These are phyloP conservation scores for Pachydiplax longipennis DNA, from an alignment of 2,888 invertebrate species.

Conservation along the genomic window DNA sequence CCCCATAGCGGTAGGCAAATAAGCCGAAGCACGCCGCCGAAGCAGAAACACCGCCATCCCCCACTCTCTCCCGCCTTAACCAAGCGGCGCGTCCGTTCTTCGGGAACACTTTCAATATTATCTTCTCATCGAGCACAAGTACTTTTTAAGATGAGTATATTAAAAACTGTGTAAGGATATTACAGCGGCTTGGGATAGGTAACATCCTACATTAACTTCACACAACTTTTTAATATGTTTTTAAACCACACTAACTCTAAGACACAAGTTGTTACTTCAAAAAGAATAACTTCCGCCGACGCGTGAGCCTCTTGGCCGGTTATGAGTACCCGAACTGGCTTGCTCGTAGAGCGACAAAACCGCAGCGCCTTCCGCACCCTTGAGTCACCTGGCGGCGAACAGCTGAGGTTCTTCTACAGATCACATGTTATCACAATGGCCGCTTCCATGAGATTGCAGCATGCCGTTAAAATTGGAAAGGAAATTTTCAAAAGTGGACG, in stretches of 20 bases:
- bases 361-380: slow-evolving; percentile 48
- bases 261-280: slow-evolving; percentile 10
- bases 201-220: slow-evolving; percentile 6
- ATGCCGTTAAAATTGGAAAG: slow-evolving; percentile 47
- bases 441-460: slow-evolving; percentile 47
- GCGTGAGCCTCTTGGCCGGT: slow-evolving; percentile 40
- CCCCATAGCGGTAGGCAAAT: slow-evolving; percentile 25
- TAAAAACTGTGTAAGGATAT: slow-evolving; percentile 5
- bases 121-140: slow-evolving; percentile 33
- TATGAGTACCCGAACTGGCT: slow-evolving; percentile 44
- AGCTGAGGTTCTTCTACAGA: slow-evolving; percentile 43
- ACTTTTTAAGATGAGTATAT: slow-evolving; percentile 18
- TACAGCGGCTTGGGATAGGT: not conserved
- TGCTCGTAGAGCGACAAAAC: slow-evolving; percentile 40
- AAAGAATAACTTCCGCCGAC: slow-evolving; percentile 35
- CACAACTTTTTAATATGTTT: slow-evolving; percentile 22
- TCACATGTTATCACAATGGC: slow-evolving; percentile 50
- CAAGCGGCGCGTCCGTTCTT: slow-evolving; percentile 37
- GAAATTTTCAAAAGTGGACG: slow-evolving; percentile 28
- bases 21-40: slow-evolving; percentile 36
- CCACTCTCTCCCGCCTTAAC: slow-evolving; percentile 18
- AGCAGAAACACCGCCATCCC: slow-evolving; percentile 37
- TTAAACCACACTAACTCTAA: not conserved
- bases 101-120: slow-evolving; percentile 40
- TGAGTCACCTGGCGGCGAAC: slow-evolving; percentile 49